Evolutionary conservation across 2,797 vertebrate genomes (phyloP).

Genomic region (Choloepus didactylus): DNA sequence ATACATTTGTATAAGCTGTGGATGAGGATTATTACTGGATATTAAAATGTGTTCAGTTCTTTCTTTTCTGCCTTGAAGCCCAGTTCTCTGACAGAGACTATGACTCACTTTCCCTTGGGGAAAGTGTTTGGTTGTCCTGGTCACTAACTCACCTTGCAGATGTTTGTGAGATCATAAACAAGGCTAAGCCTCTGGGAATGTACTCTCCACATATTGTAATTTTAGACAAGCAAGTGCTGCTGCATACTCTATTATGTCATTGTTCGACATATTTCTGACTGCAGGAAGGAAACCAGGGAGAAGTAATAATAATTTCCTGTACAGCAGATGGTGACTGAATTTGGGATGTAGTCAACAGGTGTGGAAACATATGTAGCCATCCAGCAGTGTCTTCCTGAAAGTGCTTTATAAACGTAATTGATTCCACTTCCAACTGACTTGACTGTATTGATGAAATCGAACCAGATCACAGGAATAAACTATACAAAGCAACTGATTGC

Average conservation of each 20-base stretch:
- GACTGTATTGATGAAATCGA: background rate
- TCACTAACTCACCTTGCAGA: background rate
- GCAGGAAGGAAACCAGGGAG: slow-evolving; percentile 54
- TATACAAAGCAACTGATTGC: background rate
- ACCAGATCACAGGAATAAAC: background rate
- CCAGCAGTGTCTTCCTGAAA: slow-evolving; percentile 13
- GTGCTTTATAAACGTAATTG: background rate
- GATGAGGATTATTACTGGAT: background rate
- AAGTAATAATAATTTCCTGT: slow-evolving; percentile 58
- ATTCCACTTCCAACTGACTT: background rate
- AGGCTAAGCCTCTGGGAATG: background rate
- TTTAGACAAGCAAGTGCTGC: slow-evolving; percentile 27
- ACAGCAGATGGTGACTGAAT: background rate
- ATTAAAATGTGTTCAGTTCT: background rate
- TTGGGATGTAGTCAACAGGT: slow-evolving; percentile 57
- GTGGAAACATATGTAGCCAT: slow-evolving; percentile 47
- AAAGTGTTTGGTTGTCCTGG: background rate
- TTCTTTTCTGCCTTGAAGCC: slow-evolving; percentile 30
- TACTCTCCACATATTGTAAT: background rate
- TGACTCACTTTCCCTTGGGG: slow-evolving; percentile 12
- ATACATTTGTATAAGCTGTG: background rate
- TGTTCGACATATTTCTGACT: background rate
- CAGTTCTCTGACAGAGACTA: background rate
- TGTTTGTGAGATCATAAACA: slow-evolving; percentile 26
- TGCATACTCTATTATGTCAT: background rate